Base-by-base conservation (phyloP, 2,113 vertebrate genomes). In the Proterorhinus semilunaris region DNA sequence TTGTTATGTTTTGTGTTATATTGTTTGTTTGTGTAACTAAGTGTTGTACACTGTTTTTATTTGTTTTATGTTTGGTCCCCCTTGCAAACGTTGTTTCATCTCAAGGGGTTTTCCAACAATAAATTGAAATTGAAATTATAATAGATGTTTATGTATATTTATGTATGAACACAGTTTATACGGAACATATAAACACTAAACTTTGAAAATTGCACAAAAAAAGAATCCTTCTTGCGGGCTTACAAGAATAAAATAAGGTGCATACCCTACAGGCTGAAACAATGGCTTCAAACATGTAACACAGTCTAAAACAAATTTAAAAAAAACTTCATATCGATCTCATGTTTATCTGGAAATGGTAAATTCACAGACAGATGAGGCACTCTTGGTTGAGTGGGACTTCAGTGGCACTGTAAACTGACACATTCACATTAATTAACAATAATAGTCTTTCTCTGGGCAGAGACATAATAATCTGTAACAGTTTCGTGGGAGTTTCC, bases 101-200 rank as follows among this genome's bases (percentile, higher is more conserved):
- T n/a, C n/a, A n/a, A n/a, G n/a, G n/a, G n/a, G n/a, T n/a, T n/a
- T n/a, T n/a, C n/a, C n/a, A n/a, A n/a, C n/a, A n/a, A n/a, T n/a
- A n/a, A n/a, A n/a, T n/a, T n/a, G n/a, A n/a, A n/a, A n/a, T n/a
- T n/a, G n/a, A n/a, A n/a, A n/a, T n/a, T 9, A 55, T 6, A 57
- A 36, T 47, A 36, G 42, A 13, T 70, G 74, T 73, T 67, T 70
- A 69, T 0, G 10, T 55, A 86, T 79, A 74, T 79, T 87, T 89
- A 90, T 90, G 86, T 89, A 79, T 84, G 85, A 91, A 91, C 76
- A 76, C 82, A 81, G 76, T 76, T 49, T 77, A 15, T 78, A 84
- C 73, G 47, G 62, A 83, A 85, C 88, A 78, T 79, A 65, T 62
- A 86, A 55, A 85, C 55, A 87, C 55, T 81, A 71, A 72, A 13